Percentiles rank a stretch among this genome's conserved stretches.
These are phyloP conservation scores for Polypterus senegalus DNA, from an alignment of 2,113 vertebrate species.

Conservation along the genomic window DNA sequence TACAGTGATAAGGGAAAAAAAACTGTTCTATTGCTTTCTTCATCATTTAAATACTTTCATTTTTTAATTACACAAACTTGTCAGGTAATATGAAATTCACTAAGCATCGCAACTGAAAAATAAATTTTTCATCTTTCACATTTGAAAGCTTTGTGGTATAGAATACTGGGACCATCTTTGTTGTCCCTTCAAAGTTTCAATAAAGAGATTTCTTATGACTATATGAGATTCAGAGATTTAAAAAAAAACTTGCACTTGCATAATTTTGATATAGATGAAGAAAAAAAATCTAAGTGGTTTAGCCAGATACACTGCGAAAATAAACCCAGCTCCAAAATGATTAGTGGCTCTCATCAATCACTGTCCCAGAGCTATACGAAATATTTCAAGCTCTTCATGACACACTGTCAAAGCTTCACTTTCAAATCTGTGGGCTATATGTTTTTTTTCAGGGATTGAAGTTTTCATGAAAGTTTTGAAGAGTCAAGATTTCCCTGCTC, in stretches of 20 bases:
- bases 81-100: too few species aligned
- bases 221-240: neutral
- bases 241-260: neutral
- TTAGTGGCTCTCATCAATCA: slow-evolving; percentile 18
- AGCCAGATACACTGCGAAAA: slow-evolving; percentile 10
- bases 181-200: neutral
- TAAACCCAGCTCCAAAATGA: slow-evolving; percentile 4
- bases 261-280: slow-evolving; percentile 1
- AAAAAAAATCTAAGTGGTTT: slow-evolving; percentile 7
- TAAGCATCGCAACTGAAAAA: too few species aligned
- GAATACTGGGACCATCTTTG: neutral
- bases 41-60: too few species aligned
- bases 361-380: slow-evolving; percentile 17
- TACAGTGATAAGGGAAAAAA: too few species aligned
- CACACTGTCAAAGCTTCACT: slow-evolving; percentile 10
- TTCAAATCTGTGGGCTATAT: slow-evolving; percentile 8
- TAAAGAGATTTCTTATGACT: neutral
- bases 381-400: slow-evolving; percentile 30
- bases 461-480: slow-evolving; percentile 4
- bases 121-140: too few species aligned
- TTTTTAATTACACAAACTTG: too few species aligned
- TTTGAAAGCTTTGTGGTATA: too few species aligned
- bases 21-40: too few species aligned
- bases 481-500: neutral
- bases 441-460: neutral